Conservation (phyloP, 2,113 vertebrate genomes). For the Crotalus tigris region DNA sequence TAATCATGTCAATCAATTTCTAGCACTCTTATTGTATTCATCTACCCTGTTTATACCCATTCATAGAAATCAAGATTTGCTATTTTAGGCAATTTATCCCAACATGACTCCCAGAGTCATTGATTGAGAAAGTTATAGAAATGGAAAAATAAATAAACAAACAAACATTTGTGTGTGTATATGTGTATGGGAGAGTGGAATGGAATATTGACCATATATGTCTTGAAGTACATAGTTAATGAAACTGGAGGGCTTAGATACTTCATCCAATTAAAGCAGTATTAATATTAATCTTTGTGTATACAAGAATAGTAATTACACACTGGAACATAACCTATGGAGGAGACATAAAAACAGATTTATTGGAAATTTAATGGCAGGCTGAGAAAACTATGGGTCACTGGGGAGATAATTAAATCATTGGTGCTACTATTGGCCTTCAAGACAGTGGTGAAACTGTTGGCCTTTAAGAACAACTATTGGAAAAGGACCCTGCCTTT, state of each 20-base stretch:
- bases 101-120: neutral
- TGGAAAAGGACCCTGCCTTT: neutral
- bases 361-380: neutral
- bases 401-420: neutral
- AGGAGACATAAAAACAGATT: neutral
- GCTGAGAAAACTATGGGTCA: neutral
- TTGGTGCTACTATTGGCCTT: neutral
- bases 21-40: neutral
- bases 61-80: neutral
- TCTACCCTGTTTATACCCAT: neutral
- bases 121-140: neutral
- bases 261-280: neutral
- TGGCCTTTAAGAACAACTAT: neutral
- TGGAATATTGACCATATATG: neutral
- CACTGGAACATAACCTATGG: no score
- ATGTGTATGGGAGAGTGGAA: neutral
- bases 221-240: constrained; percentile 4
- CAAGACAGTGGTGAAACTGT: neutral
- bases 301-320: neutral
- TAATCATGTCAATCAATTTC: neutral
- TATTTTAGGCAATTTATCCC: neutral
- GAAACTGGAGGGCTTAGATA: constrained; percentile 16
- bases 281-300: neutral
- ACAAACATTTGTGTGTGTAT: neutral
- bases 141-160: neutral